Percentiles rank a stretch among this genome's conserved stretches.
phyloP scores from a whole-genome alignment of 1,140 invertebrate genomes.

The Hylyphantes graminicola region DNA sequence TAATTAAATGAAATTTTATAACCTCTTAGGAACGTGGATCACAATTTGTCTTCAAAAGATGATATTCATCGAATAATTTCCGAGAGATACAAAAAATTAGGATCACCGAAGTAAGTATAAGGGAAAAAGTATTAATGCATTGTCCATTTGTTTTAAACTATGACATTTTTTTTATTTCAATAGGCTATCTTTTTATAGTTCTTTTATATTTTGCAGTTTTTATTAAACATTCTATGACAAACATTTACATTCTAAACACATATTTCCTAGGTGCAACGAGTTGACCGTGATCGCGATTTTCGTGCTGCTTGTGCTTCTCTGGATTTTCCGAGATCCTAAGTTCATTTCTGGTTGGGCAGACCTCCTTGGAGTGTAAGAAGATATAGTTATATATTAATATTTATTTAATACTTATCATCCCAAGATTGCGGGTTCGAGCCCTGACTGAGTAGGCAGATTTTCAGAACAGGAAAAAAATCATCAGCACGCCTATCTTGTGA shows the following conservation, averaged over 20 bases:
- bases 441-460: no score
- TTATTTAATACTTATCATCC: no score
- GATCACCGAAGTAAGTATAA: conserved; percentile 59
- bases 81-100: conserved; percentile 60
- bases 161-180: no score
- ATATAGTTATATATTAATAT: neutral
- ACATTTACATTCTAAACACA: no score
- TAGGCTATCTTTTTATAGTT: no score
- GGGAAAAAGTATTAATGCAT: neutral
- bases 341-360: conserved; percentile 81
- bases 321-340: conserved; percentile 88
- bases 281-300: conserved; percentile 80
- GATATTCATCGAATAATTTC: conserved; percentile 53
- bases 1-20: neutral
- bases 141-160: neutral
- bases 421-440: no score
- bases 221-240: no score
- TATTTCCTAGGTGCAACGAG: conserved; percentile 77
- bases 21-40: conserved; percentile 10
- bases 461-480: no score
- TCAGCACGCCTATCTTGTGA: no score
- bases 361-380: conserved; percentile 71
- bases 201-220: no score
- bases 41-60: conserved; percentile 49
- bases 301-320: conserved; percentile 81